These are phyloP conservation scores for Choristoneura fumiferana DNA, from an alignment of 1,140 invertebrate species.

Conservation along the genomic window DNA sequence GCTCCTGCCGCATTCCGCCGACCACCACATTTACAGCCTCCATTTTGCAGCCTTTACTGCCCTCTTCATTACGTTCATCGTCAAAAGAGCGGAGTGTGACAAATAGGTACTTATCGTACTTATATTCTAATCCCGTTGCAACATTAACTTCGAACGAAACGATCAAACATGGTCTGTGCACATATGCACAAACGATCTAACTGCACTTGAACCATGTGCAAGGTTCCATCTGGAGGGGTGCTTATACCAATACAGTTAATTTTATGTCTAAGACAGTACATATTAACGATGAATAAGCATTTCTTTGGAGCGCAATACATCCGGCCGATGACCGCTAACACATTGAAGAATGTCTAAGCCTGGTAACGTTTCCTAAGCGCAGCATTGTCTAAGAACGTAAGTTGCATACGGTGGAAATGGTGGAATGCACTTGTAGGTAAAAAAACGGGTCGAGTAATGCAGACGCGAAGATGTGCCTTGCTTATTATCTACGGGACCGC, in stretches of 20 bases:
- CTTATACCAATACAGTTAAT: too few relatives aligned
- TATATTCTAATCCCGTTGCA: too few relatives aligned
- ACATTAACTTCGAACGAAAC: too few relatives aligned
- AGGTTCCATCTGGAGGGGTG: too few relatives aligned
- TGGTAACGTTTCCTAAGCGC: slow-evolving; percentile 9
- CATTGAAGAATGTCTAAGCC: slow-evolving; percentile 2
- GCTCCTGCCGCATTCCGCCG: slow-evolving; percentile 53
- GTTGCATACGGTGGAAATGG: slow-evolving; percentile 31
- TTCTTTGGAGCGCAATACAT: too few relatives aligned
- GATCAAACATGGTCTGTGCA: too few relatives aligned
- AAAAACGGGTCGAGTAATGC: slow-evolving; percentile 38
- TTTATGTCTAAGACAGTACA: neutral
- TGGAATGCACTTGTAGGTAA: slow-evolving; percentile 48
- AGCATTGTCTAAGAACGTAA: slow-evolving; percentile 22
- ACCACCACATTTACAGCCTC: neutral
- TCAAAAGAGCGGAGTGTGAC: neutral
- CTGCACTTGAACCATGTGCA: too few relatives aligned
- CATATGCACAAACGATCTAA: too few relatives aligned
- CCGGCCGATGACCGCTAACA: neutral
- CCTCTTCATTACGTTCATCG: too few relatives aligned
- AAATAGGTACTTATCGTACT: too few relatives aligned
- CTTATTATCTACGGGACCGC: slow-evolving; percentile 62
- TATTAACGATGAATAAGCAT: too few relatives aligned
- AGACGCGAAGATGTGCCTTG: slow-evolving; percentile 56
- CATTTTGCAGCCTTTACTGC: too few relatives aligned